Evolutionary conservation across 2,797 vertebrate species (phyloP).

Genomic region (Trachurus trachurus): DNA sequence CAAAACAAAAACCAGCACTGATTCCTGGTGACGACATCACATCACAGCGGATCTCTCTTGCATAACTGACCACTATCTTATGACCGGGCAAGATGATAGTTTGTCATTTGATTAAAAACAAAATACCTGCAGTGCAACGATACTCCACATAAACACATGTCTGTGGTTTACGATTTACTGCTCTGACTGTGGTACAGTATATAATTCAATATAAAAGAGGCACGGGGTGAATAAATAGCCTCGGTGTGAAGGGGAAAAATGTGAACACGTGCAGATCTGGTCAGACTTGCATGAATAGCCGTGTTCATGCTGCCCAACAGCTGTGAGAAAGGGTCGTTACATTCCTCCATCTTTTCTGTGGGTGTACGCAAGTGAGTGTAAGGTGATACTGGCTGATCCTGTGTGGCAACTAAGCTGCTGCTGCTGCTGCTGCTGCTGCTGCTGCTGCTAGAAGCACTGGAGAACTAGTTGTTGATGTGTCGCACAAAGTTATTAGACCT

Average conservation of each 20-base stretch:
- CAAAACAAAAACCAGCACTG: constrained; percentile 32
- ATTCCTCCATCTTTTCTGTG: constrained; percentile 1
- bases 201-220: background rate
- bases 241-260: constrained; percentile 4
- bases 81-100: background rate
- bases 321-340: constrained; percentile 39
- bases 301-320: constrained; percentile 43
- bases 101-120: background rate
- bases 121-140: background rate
- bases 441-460: constrained; percentile 39
- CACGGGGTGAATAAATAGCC: constrained; percentile 4
- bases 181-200: background rate
- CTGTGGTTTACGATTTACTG: background rate
- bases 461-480: constrained; percentile 34
- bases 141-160: background rate
- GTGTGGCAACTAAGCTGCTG: constrained; percentile 3
- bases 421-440: constrained; percentile 23
- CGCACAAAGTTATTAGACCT: constrained; percentile 6
- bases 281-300: constrained; percentile 16
- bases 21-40: constrained; percentile 13
- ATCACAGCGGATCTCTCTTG: background rate
- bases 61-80: background rate
- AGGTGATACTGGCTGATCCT: constrained; percentile 53
- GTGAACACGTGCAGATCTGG: constrained; percentile 10
- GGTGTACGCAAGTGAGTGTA: constrained; percentile 41